Conservation (phyloP, 2,888 invertebrate genomes). For the Sphaerophoria rueppellii region DNA sequence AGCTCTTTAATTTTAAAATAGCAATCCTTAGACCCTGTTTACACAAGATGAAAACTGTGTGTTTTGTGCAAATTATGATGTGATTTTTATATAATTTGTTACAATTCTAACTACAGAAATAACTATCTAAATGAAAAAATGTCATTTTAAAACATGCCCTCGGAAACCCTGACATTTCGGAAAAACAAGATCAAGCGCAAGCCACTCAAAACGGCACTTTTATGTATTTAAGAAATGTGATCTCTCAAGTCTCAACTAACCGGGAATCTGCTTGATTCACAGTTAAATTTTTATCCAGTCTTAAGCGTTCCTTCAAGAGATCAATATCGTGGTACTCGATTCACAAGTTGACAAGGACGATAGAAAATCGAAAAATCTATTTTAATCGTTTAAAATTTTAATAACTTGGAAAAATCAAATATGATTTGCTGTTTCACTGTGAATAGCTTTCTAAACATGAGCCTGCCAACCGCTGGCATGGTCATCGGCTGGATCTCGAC, state of each 20-base stretch:
- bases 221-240: too few relatives aligned
- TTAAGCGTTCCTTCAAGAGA: neutral
- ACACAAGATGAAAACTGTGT: too few relatives aligned
- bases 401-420: neutral
- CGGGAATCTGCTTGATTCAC: neutral
- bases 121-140: too few relatives aligned
- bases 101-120: too few relatives aligned
- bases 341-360: neutral
- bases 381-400: neutral
- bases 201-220: too few relatives aligned
- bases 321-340: neutral
- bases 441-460: constrained; percentile 11
- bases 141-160: too few relatives aligned
- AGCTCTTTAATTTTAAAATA: too few relatives aligned
- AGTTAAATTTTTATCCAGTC: neutral
- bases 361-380: neutral
- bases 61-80: too few relatives aligned
- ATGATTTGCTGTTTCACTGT: constrained; percentile 36
- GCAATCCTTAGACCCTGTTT: too few relatives aligned
- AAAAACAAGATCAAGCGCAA: too few relatives aligned
- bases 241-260: neutral
- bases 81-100: too few relatives aligned
- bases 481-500: constrained; percentile 30
- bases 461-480: constrained; percentile 33
- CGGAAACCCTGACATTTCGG: too few relatives aligned